Evolutionary conservation across 1,140 invertebrate species (phyloP), one percentile per base, ranked within the genome.

Genomic region (Tyrophagus putrescentiae): DNA sequence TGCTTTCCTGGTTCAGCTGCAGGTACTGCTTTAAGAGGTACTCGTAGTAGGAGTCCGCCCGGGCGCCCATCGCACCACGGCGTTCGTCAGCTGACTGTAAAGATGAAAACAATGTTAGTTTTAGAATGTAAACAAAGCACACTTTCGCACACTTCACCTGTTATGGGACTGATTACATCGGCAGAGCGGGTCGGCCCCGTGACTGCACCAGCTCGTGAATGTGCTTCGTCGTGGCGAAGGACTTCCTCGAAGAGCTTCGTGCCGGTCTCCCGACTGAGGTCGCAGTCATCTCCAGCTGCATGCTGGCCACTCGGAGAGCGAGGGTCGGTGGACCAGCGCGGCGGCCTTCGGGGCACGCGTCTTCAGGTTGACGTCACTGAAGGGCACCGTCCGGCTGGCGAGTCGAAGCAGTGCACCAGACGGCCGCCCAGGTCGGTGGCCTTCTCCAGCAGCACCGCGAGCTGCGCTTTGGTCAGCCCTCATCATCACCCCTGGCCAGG

Each of bases 391-490:
- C 5, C 86, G 84, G 1, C 87, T 88, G 80, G 79, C 0, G 85
- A 83, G 50, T 71, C 69, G 70, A 92, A 93, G 27, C 85, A 85
- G 9, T 86, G 82, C 71, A 92, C 73, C 61, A 93, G 73, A 41
- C 86, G 76, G 67, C 87, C 82, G 6, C 85, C 90, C 42, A 93
- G 70, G 70, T 90, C 86, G 61, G 79, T 70, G 11, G 91, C 85
- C 79, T 92, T 93, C 45, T 81, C 77, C n/a, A 91, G 73, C 71
- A 91, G 94, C 71, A 94, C 76, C 23, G 71, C 92, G 96, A 54
- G 98, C 95, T 72, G n/a, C 94, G 97, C 68, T 98, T 98, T 29
- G 92, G 93, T n/a, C n/a, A n/a, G n/a, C n/a, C n/a, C n/a, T n/a
- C n/a, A n/a, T n/a, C n/a, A n/a, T 54, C 25, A 67, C 92, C 87